These are phyloP conservation scores for Azemiops feae DNA, from an alignment of 2,113 vertebrate genomes.

Conservation along the genomic window DNA sequence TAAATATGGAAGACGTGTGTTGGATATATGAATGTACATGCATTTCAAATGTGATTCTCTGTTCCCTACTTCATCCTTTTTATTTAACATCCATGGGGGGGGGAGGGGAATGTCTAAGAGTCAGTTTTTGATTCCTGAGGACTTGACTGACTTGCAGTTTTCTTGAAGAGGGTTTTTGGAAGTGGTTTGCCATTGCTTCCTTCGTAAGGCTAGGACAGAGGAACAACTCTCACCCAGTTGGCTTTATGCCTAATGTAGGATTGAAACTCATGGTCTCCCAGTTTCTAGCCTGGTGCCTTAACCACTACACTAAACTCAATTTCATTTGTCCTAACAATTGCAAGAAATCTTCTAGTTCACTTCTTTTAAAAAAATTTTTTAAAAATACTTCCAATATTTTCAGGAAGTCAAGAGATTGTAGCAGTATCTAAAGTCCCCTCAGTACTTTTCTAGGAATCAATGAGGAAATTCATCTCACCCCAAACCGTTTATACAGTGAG, in stretches of 20 bases:
- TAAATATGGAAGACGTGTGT: too few species aligned
- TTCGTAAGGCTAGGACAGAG: not conserved
- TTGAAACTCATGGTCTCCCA: not conserved
- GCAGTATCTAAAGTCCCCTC: not conserved
- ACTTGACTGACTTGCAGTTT: too few species aligned
- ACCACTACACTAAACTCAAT: not conserved
- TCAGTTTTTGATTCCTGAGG: too few species aligned
- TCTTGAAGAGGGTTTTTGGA: too few species aligned
- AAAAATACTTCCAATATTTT: not conserved
- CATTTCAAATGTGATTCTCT: too few species aligned
- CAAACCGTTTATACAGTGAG: not conserved
- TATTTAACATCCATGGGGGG: too few species aligned
- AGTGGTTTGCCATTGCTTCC: too few species aligned
- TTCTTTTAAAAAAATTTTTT: not conserved
- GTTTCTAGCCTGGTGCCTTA: not conserved
- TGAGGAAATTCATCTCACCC: not conserved
- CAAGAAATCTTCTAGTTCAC: not conserved
- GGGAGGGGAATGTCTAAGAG: too few species aligned
- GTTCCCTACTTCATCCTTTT: too few species aligned
- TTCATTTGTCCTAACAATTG: not conserved
- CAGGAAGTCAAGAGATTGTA: not conserved
- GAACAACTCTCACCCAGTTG: too few species aligned
- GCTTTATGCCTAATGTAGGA: not conserved
- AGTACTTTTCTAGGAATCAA: not conserved
- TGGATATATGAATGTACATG: too few species aligned